A percentile compares a stretch with the other conserved stretches of the same genome.
These are phyloP conservation scores for Eupithecia dodoneata DNA, from an alignment of 2,888 invertebrate genomes.

Conservation along the genomic window DNA sequence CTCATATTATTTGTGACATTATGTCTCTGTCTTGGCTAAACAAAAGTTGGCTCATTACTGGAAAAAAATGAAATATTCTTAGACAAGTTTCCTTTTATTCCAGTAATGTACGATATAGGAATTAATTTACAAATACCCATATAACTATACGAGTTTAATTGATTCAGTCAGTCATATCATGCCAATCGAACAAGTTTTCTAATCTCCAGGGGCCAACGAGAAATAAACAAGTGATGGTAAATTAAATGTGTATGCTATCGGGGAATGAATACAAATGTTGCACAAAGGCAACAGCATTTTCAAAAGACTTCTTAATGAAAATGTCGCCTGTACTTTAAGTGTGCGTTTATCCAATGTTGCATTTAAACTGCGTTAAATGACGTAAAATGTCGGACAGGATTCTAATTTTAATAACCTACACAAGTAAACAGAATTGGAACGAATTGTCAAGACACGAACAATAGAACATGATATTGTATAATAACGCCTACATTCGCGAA, in stretches of 20 bases:
- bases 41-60: neutral
- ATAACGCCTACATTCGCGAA: slow-evolving; percentile 58
- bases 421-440: slow-evolving; percentile 48
- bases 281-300: neutral
- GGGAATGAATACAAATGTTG: neutral
- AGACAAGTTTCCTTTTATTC: too few relatives aligned
- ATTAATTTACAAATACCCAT: neutral
- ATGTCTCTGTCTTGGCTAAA: neutral
- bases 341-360: neutral
- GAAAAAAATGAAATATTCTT: neutral
- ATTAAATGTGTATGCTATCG: neutral
- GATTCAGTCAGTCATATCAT: neutral
- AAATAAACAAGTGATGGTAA: neutral
- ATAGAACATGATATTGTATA: slow-evolving; percentile 58
- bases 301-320: neutral
- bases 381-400: slow-evolving; percentile 36
- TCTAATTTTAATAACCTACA: slow-evolving; percentile 40
- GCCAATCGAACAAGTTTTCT: neutral
- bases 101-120: neutral
- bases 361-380: slow-evolving; percentile 16
- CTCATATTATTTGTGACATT: neutral
- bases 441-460: slow-evolving; percentile 63
- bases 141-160: neutral
- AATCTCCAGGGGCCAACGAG: neutral
- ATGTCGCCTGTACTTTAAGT: neutral